Base-by-base conservation (phyloP, 2,797 vertebrate species). In the Esox masquinongy region DNA sequence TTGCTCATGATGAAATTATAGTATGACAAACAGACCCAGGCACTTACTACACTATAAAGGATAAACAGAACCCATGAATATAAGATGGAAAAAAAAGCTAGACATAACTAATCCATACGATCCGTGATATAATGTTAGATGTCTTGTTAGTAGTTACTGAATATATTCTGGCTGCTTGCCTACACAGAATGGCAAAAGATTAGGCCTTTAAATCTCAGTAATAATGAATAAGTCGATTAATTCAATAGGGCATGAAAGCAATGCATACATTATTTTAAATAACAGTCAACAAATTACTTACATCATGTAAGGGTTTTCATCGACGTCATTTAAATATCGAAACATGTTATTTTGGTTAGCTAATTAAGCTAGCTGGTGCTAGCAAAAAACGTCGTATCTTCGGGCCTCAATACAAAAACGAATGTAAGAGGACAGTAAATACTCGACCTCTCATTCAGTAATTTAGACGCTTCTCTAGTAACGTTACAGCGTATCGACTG, bases 281-380 rank as follows among this genome's bases (percentile, higher is more conserved):
- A 67, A 24, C 22, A n/a, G 31, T 4, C 39, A 70, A 74, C 71
- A 39, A 16, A 34, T n/a, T 80, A 95, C 94, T 95, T 77, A 95
- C 94, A 95, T 94, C 91, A 95, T 93, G 78, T 82, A 95, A n/a
- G 93, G 94, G 83, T 87, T 94, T 83, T 95, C 94, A 80, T 95
- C 94, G 61, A 92, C 92, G 90, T 95, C 94, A 87, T 91, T 93
- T 83, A 94, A 85, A 89, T 89, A 95, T 39, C 94, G 94, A 89
- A 94, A 95, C 94, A 95, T 95, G 86, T 84, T 91, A 80, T 73
- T 67, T 66, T 56, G 85, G 78, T 79, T 86, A 69, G 87, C 39
- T 64, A 47, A 74, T 26, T 64, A n/a, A 71, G 51, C 64, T 50
- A 77, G 49, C 64, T 49, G 73, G 34, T 34, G 70, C 73, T 68